Base-by-base conservation (phyloP, 2,113 vertebrate genomes). In the Cinclus cinclus region DNA sequence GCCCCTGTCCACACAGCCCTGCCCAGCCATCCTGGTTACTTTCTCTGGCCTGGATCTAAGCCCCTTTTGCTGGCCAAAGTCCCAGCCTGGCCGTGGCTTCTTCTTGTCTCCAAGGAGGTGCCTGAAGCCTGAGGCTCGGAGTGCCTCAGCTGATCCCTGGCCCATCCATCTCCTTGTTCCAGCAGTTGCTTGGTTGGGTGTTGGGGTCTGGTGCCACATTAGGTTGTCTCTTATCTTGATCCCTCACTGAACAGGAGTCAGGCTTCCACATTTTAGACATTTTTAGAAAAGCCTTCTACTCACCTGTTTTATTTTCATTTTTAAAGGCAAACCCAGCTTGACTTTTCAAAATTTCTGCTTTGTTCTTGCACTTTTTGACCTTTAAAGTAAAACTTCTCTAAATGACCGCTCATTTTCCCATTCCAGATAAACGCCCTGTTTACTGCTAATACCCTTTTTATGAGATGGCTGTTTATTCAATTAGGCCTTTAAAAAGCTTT, bases 401-500 rank as follows among this genome's bases (percentile, higher is more conserved):
- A 92, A 92, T 76, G 74, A 69, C 65, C 3, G 0, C 37, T 56
- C 20, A 1, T 83, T 89, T 70, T 52, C n/a, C 44, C 60, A 42
- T 78, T 89, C 47, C 68, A 89, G 37, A 78, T 49, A 84, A 42
- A 31, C 7, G 91, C 42, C 27, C 33, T 87, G 87, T 91, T 95
- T 95, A 87, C 20, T 71, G 39, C 89, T 71, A 62, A 81, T 92
- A 94, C 69, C 58, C 69, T 91, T 97, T 97, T 95, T 93, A 95
- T 79, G 87, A 92, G 81, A 94, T 82, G 58, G 14, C 49, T 84
- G n/a, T 94, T 95, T 94, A 92, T 88, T 46, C 28, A 91, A 31
- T 82, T 64, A 79, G 74, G 37, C 41, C 81, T 93, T 83, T 94
- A 82, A 91, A 96, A 89, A 76, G 69, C 67, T 76, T 84, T 44